A percentile compares a stretch with the other conserved stretches of the same genome.
Evolutionary conservation across 1,140 invertebrate genomes (phyloP).

Genomic region (Heliothis subflexa): DNA sequence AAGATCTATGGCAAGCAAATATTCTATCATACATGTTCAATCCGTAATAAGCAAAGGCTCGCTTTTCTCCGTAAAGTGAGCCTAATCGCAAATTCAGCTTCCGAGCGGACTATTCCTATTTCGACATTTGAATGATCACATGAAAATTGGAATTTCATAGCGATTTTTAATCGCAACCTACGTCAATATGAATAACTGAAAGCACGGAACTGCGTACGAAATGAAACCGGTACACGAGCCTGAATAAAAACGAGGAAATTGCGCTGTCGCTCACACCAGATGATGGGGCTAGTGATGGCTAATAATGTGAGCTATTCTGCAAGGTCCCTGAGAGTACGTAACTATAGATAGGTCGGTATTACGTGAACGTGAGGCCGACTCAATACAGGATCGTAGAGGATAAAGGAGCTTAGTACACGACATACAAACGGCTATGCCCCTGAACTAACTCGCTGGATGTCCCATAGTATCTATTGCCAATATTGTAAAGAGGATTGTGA

Average conservation of each 20-base stretch:
- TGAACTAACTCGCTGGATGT: slow-evolving; percentile 26
- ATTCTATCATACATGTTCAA: slow-evolving; percentile 25
- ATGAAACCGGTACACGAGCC: slow-evolving; percentile 13
- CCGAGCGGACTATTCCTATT: slow-evolving; percentile 8
- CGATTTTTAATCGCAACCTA: slow-evolving; percentile 31
- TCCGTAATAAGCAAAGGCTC: slow-evolving; percentile 22
- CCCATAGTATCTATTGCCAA: slow-evolving; percentile 31
- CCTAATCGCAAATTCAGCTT: slow-evolving; percentile 4
- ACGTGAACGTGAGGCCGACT: slow-evolving; percentile 33
- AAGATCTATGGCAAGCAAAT: slow-evolving; percentile 4
- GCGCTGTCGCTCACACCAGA: slow-evolving; percentile 37
- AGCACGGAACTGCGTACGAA: slow-evolving; percentile 15
- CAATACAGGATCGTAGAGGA: slow-evolving; percentile 35
- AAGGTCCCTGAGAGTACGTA: slow-evolving; percentile 28
- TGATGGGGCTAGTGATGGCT: slow-evolving; percentile 15
- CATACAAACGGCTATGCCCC: slow-evolving; percentile 20
- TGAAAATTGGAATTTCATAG: slow-evolving; percentile 34
- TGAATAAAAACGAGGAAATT: slow-evolving; percentile 43
- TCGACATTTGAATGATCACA: slow-evolving; percentile 13
- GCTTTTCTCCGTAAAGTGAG: background rate
- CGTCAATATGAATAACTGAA: slow-evolving; percentile 25
- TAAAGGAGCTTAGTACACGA: slow-evolving; percentile 29
- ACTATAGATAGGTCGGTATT: slow-evolving; percentile 17
- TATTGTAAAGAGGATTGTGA: slow-evolving; percentile 38
- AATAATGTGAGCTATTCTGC: slow-evolving; percentile 33